Evolutionary conservation across 2,888 invertebrate species (phyloP), one percentile per base, ranked within the genome.

Genomic region (Lissocephala sabroskyi): DNA sequence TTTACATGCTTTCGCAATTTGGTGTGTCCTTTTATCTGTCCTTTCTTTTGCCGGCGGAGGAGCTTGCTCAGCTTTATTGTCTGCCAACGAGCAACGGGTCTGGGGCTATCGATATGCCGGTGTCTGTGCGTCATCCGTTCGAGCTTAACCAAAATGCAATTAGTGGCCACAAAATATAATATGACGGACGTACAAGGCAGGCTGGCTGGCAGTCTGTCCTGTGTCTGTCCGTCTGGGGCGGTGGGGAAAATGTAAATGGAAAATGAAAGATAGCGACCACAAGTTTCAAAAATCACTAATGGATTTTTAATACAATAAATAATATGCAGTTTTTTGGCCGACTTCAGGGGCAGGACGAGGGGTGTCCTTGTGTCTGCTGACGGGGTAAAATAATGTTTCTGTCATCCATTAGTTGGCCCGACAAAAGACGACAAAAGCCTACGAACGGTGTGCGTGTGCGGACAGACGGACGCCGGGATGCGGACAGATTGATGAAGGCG

Each of bases 221-320:
- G 10, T 5, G 6, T 6, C 30, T 5, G 33, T 13, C 33, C 14
- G 35, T 2, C 16, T 35, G 14, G 41, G 13, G 17, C 32, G 32
- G 30, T 4, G 23, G 11, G 11, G 11, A 43, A 68, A 73, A 67
- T 65, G 56, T 64, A 71, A 63, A 66, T 71, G 71, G 61, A 53
- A 62, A 61, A 71, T 71, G 68, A 68, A 73, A 73, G 74, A 76
- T 73, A 71, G 73, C 65, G 74, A 73, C 68, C 77, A 68, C 77
- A 76, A 68, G 74, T 57, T 68, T 77, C 77, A 65, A 70, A 70
- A 74, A 77, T 70, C 77, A 70, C 77, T 77, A 70, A 70, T 70
- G 77, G 70, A 77, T 70, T 65, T 77, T 74, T 77, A 70, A 70
- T 77, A 70, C 64, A 70, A 70, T 77, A 77, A 77, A 74, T 73